These are phyloP conservation scores for Euborellia annulipes DNA, from an alignment of 1,140 invertebrate species.

Conservation along the genomic window DNA sequence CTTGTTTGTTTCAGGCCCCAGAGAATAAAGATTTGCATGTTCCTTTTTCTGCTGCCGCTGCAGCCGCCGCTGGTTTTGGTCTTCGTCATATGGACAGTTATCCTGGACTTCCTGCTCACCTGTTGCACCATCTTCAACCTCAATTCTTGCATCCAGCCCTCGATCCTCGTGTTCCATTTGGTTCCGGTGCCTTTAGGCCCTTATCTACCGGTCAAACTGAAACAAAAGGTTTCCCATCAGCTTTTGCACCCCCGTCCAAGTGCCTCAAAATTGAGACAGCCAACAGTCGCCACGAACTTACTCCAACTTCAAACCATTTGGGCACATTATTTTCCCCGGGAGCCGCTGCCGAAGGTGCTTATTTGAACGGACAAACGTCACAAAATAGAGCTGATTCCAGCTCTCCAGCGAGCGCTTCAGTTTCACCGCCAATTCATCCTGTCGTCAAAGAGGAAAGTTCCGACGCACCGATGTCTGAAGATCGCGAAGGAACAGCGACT, in stretches of 20 bases:
- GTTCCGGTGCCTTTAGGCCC: slow-evolving; percentile 25
- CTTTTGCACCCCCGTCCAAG: slow-evolving; percentile 36
- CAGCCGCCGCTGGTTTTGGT: slow-evolving; percentile 36
- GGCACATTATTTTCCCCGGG: slow-evolving; percentile 31
- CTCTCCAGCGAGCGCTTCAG: slow-evolving; percentile 30
- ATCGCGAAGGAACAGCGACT: slow-evolving; percentile 33
- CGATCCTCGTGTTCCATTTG: slow-evolving; percentile 25
- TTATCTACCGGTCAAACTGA: slow-evolving; percentile 19
- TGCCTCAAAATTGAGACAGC: slow-evolving; percentile 33
- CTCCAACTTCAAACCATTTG: slow-evolving; percentile 14
- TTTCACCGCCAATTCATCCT: slow-evolving; percentile 25
- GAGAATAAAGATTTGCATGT: slow-evolving; percentile 34
- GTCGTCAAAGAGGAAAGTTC: slow-evolving; percentile 15
- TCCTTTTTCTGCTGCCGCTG: slow-evolving; percentile 32
- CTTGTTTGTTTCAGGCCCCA: slow-evolving; percentile 24
- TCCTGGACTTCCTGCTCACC: slow-evolving; percentile 32
- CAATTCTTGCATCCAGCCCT: slow-evolving; percentile 30
- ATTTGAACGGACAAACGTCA: slow-evolving; percentile 13
- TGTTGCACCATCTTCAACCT: slow-evolving; percentile 35
- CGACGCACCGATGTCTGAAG: slow-evolving; percentile 30
- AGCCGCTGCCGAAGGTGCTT: slow-evolving; percentile 12
- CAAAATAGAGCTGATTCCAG: slow-evolving; percentile 29
- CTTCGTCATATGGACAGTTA: slow-evolving; percentile 37
- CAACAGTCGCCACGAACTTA: slow-evolving; percentile 17
- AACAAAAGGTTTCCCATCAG: slow-evolving; percentile 34